Base-by-base conservation (phyloP, 1,140 invertebrate species). In the Leucophenga varia region DNA sequence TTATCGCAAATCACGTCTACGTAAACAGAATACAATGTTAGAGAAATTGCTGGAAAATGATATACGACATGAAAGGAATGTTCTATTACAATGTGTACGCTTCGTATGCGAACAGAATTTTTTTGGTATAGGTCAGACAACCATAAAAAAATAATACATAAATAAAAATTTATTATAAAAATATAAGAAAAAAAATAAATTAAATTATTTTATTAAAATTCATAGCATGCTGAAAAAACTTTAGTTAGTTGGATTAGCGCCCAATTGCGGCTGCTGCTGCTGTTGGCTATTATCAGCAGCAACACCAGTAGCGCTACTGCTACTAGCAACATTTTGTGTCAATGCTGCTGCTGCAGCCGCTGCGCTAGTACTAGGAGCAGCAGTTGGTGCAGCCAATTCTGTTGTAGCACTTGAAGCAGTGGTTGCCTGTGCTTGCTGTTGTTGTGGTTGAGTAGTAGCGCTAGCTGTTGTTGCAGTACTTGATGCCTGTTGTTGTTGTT, bases 1-100 rank as follows among this genome's bases (percentile, higher is more conserved):
- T 18, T 65, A 52, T 46, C 63, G 56, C 18, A 59, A 38, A 49
- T 56, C 65, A 59, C 77, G 61, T 18, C 74, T 53, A 69, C 74
- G 50, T 59, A 77, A 45, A 72, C 80, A 55, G 51, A 82, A 54
- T 49, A 78, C 78, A 0, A 57, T 80, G 42, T 52, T 86, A 37
- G 80, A 84, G 55, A 84, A 83, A 67, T 54, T 86, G 20, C 71
- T 87, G 17, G 76, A 74, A 40, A 76, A 76, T 37, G 84, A 87
- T 72, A 84, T 87, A 44, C 63, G 76, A 35, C 83, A 88, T 55
- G 88, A 91, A 76, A 75, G 88, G 50, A 91, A 90, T 75, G 74
- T 85, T 17, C 79, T 90, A 38, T 77, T 87, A 43, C 88, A 90
- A 59, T 89, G 87, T 76, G 79, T 90, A 9, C 82, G 83, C 51